Evolutionary conservation across 2,797 vertebrate genomes (phyloP).

Genomic region (Gobionotothen gibberifrons): DNA sequence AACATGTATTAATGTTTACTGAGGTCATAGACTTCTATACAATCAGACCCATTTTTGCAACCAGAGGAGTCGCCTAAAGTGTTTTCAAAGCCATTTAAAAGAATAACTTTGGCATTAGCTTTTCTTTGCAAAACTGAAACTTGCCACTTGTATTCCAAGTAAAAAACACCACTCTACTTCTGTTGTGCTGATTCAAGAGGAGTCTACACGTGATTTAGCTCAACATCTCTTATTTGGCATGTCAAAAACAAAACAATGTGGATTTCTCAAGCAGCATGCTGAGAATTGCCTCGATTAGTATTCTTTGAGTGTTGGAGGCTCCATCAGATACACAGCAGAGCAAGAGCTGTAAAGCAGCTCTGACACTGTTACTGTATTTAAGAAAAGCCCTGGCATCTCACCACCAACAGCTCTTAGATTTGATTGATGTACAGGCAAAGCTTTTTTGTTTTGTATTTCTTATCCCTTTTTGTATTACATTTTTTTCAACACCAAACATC

Average conservation of each 20-base stretch:
- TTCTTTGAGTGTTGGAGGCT: constrained; percentile 6
- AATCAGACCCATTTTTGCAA: too few species aligned
- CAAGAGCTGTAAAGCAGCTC: constrained; percentile 26
- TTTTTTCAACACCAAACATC: not conserved
- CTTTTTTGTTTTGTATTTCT: too few species aligned
- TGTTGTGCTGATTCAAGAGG: not conserved
- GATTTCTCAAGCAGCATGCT: not conserved
- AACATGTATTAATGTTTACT: too few species aligned
- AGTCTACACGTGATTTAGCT: not conserved
- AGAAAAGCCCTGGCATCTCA: constrained; percentile 20
- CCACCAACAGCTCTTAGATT: constrained; percentile 18
- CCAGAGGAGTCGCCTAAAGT: too few species aligned
- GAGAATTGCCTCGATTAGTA: not conserved
- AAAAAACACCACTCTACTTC: not conserved
- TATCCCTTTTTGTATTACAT: too few species aligned
- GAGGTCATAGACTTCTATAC: too few species aligned
- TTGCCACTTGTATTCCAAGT: too few species aligned
- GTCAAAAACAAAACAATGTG: not conserved
- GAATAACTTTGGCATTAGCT: too few species aligned
- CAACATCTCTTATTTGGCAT: not conserved
- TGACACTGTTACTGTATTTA: constrained; percentile 9
- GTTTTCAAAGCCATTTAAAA: too few species aligned
- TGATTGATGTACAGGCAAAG: constrained; percentile 21
- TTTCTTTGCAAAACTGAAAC: too few species aligned
- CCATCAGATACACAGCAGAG: constrained; percentile 22